Base-by-base conservation (phyloP, 2,113 vertebrate species). In the Rhineura floridana region DNA sequence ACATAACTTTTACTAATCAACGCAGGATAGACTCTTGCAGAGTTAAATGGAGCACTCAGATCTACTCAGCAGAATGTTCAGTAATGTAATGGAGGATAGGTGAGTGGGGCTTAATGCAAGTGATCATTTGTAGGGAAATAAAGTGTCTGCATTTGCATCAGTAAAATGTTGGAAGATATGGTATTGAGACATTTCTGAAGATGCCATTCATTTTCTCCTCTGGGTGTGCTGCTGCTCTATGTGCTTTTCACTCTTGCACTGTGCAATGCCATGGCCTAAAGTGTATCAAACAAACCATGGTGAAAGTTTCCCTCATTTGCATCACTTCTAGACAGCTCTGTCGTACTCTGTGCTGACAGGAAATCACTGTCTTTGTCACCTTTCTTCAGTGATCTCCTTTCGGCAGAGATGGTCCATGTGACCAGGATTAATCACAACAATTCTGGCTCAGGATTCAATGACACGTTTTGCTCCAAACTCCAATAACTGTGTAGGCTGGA, bases 321-420 rank as follows among this genome's bases (percentile, higher is more conserved):
- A 97, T 97, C 96, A 93, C 97, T 98, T 97, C 97, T 97, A 97
- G 97, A 97, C 97, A 97, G 97, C 94, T 96, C 95, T 96, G 97
- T 96, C 96, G 90, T 97, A 95, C 95, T 97, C 96, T 96, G 96
- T 97, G 96, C 97, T 97, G 97, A 97, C 96, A 97, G 97, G 97
- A 98, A 97, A 97, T 97, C 97, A 97, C 97, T 97, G 97, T 97
- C 96, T 97, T 97, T 98, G 97, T 98, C 97, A 97, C 97, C 97
- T 98, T 97, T 97, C 96, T 96, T 96, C 96, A 97, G 95, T 96
- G 96, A 96, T 97, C 96, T 97, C 95, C 96, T 97, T 97, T 96
- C 97, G 97, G 97, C 97, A 97, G 96, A 93, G 96, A 97, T 95
- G 94, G 97, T 95, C 96, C 97, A 97, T 97, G 97, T 97, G 97